Base-by-base conservation (phyloP, 1,140 invertebrate species). In the Lethocerus indicus region DNA sequence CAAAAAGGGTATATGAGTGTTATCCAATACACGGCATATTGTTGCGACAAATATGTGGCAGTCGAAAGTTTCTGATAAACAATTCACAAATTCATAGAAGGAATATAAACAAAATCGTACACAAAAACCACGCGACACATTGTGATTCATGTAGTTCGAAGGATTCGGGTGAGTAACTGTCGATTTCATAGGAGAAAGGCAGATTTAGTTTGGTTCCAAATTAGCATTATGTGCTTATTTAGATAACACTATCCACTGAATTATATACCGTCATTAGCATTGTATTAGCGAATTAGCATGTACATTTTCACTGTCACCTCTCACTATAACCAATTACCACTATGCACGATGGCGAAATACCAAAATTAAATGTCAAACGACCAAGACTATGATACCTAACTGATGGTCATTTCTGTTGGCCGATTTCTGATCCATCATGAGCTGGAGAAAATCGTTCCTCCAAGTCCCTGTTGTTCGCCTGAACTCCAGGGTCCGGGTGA, bases 381-480 rank as follows among this genome's bases (percentile, higher is more conserved):
- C 5, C 14, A 3, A 21, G 14, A 42, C 24, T 42, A 25, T 12
- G n/a, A 25, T 43, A 43, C n/a, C 5, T 23, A 27, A 43, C 35
- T 12, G 16, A 23, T 26, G 21, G 23, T 42, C 2, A 3, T 23
- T 41, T 16, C 24, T 16, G 16, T 23, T 18, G n/a, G 13, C 32
- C 53, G 48, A 53, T 9, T 57, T 54, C 0, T 58, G 23, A 16
- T 60, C 51, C 3, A 57, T 44, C 49, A 62, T 50, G 13, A 57
- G 27, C 2, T 64, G 56, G 1, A 61, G 28, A 44, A 64, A 57
- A 26, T 65, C 62, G n/a, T 56, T 56, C 37, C 56, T 57, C 1
- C 35, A 6, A 6, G 44, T 25, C 6, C 39, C 26, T 47, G 67
- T 55, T 3, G 42, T 20, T 23, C 51, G 27, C 25, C 61, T 55